Conservation (phyloP, 2,888 invertebrate species). For the Mythimna albipuncta region DNA sequence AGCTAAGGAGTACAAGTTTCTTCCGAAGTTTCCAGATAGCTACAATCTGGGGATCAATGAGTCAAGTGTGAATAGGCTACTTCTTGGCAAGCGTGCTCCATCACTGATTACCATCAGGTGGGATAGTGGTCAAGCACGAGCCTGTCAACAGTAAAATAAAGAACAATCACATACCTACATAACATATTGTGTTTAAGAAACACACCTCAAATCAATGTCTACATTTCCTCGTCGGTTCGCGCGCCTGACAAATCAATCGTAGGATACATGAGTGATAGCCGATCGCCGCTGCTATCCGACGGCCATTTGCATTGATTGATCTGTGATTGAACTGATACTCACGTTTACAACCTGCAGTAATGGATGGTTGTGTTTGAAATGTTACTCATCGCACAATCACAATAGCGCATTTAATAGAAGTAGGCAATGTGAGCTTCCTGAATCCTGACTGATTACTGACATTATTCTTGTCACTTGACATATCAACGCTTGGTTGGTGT, state of each 20-base stretch:
- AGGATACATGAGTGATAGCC: slow-evolving; percentile 43
- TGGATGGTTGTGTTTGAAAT: slow-evolving; percentile 8
- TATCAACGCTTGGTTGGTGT: too few relatives aligned
- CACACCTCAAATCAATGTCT: slow-evolving; percentile 29
- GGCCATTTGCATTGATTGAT: slow-evolving; percentile 53
- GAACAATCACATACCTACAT: too few relatives aligned
- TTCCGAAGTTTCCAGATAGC: too few relatives aligned
- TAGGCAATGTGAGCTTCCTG: not conserved
- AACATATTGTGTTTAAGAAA: too few relatives aligned
- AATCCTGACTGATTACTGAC: not conserved
- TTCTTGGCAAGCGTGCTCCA: too few relatives aligned
- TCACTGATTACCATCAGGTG: too few relatives aligned
- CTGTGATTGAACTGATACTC: slow-evolving; percentile 31
- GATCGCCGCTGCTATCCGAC: slow-evolving; percentile 23
- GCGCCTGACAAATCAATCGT: slow-evolving; percentile 57
- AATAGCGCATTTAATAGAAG: not conserved
- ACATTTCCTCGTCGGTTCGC: slow-evolving; percentile 32
- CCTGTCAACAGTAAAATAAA: too few relatives aligned
- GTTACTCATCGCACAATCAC: not conserved
- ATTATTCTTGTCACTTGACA: not conserved
- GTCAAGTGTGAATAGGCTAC: too few relatives aligned
- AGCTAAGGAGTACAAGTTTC: too few relatives aligned
- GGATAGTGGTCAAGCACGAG: too few relatives aligned
- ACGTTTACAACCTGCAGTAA: slow-evolving; percentile 16
- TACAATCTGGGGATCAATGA: too few relatives aligned